These are phyloP conservation scores for Parotocinclus haroldoi DNA, from an alignment of 2,797 vertebrate species.

Conservation along the genomic window DNA sequence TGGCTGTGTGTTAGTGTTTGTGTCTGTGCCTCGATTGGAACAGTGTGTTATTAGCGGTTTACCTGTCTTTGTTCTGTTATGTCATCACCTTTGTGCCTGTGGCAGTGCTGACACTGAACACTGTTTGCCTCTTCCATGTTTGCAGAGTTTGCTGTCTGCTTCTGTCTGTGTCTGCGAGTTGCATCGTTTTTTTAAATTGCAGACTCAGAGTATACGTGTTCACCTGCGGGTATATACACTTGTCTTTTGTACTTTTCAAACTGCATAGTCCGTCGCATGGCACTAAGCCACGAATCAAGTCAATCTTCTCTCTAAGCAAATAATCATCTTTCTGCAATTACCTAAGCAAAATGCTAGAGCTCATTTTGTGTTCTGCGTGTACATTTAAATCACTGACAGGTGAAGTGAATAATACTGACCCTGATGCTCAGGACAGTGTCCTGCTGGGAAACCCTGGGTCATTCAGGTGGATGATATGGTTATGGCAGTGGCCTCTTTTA, in stretches of 20 bases:
- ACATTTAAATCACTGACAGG: too few relatives aligned
- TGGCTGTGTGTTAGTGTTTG: too few relatives aligned
- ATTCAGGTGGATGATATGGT: too few relatives aligned
- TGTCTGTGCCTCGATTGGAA: too few relatives aligned
- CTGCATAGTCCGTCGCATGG: not conserved
- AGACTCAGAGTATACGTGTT: constrained; percentile 7
- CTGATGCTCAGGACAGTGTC: too few relatives aligned
- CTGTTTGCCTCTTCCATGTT: constrained; percentile 31
- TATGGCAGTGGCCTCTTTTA: too few relatives aligned
- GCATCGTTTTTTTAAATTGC: constrained; percentile 11
- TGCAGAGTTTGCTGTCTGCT: constrained; percentile 43
- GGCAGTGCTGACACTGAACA: constrained; percentile 26
- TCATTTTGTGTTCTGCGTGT: too few relatives aligned
- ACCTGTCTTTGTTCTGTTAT: constrained; percentile 23
- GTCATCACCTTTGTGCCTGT: constrained; percentile 27
- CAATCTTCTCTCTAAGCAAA: too few relatives aligned
- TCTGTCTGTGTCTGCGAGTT: constrained; percentile 15
- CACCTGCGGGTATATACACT: constrained; percentile 7
- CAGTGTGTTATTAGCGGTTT: constrained; percentile 1
- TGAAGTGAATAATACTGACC: too few relatives aligned
- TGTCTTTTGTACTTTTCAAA: constrained; percentile 3
- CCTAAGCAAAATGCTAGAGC: too few relatives aligned
- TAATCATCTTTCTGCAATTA: too few relatives aligned
- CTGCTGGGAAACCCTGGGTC: too few relatives aligned
- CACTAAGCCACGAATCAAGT: not conserved